Conservation (phyloP, 2,888 invertebrate species). For the Brassicogethes aeneus region DNA sequence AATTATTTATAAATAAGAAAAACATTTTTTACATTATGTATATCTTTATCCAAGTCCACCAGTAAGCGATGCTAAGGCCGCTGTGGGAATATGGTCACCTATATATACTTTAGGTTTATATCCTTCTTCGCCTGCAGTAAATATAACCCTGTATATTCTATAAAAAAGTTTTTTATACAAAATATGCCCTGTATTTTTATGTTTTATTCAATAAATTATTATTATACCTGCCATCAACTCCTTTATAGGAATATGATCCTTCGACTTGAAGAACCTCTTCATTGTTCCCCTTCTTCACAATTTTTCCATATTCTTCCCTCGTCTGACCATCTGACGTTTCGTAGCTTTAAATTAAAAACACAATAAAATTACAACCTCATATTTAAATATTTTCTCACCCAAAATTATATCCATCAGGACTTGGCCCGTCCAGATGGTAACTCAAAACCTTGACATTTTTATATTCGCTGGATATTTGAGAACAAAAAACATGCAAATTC, state of each 20-base stretch:
- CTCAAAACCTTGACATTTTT: no score
- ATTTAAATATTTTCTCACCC: no score
- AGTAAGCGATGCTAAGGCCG: slow-evolving; percentile 3
- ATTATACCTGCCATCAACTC: neutral
- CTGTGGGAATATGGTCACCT: slow-evolving; percentile 1
- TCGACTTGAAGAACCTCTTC: neutral
- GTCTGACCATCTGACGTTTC: neutral
- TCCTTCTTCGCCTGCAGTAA: slow-evolving; percentile 1
- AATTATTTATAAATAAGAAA: no score
- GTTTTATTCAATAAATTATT: neutral
- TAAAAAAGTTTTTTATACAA: neutral
- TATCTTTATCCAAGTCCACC: slow-evolving; percentile 5
- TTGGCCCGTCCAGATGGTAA: no score
- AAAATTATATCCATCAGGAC: no score
- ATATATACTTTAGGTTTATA: slow-evolving; percentile 1
- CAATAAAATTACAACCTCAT: no score
- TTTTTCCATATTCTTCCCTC: neutral
- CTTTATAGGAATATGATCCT: neutral
- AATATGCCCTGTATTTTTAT: no score
- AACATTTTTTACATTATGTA: no score
- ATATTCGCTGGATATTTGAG: no score
- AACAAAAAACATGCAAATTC: no score
- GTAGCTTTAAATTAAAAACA: no score
- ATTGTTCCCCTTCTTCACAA: neutral
- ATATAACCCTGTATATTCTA: neutral